Evolutionary conservation across 2,113 vertebrate species (phyloP).

Genomic region (Ageneiosus marmoratus): DNA sequence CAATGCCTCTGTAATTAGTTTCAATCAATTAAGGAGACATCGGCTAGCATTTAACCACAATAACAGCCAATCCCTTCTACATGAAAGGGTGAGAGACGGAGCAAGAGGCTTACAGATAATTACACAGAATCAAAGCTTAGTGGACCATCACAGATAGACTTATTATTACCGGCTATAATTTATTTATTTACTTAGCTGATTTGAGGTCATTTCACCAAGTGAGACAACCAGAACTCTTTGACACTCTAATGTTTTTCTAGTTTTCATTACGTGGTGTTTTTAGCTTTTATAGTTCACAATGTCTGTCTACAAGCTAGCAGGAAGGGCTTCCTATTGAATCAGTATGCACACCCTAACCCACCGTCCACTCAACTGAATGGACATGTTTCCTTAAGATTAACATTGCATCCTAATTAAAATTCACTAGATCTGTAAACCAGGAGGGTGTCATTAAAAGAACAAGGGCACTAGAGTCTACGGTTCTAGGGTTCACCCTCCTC

Average conservation of each 20-base stretch:
- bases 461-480: constrained; percentile 61
- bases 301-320: neutral
- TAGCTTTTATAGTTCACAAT: neutral
- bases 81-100: constrained; percentile 12
- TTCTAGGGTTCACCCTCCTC: constrained; percentile 13
- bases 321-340: neutral
- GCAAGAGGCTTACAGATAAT: constrained; percentile 12
- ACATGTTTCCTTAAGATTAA: constrained; percentile 60
- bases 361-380: constrained; percentile 46
- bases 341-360: constrained; percentile 12
- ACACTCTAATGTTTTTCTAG: constrained; percentile 37
- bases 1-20: constrained; percentile 71
- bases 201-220: constrained; percentile 14
- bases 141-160: constrained; percentile 39
- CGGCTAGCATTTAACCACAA: constrained; percentile 73
- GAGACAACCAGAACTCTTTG: constrained; percentile 14
- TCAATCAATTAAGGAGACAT: constrained; percentile 78
- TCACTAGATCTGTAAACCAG: constrained; percentile 67
- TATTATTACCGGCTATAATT: constrained; percentile 36
- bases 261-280: constrained; percentile 17
- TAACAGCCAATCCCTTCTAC: constrained; percentile 45
- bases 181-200: constrained; percentile 43
- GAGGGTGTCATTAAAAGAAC: constrained; percentile 73
- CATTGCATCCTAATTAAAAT: constrained; percentile 69
- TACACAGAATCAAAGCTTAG: constrained; percentile 27